Percentiles rank a stretch among this genome's conserved stretches.
These are phyloP conservation scores for Oreonectes daqikongensis DNA, from an alignment of 2,797 vertebrate genomes.

Conservation along the genomic window DNA sequence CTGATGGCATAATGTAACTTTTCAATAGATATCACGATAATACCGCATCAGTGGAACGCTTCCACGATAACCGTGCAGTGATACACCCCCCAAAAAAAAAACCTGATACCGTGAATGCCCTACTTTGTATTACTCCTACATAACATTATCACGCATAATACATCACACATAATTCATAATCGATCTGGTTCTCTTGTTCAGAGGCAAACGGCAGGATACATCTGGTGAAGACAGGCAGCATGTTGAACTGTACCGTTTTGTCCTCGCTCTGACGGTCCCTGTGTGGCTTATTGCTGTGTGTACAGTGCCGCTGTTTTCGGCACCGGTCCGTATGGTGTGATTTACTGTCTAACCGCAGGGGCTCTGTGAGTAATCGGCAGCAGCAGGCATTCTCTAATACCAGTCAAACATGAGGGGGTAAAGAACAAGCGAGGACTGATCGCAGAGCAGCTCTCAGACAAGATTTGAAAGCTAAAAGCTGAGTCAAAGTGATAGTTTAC, in stretches of 20 bases:
- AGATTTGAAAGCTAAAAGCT: slow-evolving; percentile 24
- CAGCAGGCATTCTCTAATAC: slow-evolving; percentile 51
- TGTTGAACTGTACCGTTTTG: slow-evolving; percentile 27
- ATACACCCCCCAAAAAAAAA: too few relatives aligned
- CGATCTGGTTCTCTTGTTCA: slow-evolving; percentile 2
- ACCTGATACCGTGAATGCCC: too few relatives aligned
- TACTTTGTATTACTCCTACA: background rate
- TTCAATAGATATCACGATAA: too few relatives aligned
- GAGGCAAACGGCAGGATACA: background rate
- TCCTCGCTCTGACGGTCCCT: slow-evolving; percentile 26
- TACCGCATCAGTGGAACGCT: too few relatives aligned
- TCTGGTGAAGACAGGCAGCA: background rate
- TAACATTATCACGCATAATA: background rate
- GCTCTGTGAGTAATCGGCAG: slow-evolving; percentile 50
- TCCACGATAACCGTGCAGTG: too few relatives aligned
- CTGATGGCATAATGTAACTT: too few relatives aligned
- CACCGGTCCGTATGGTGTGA: slow-evolving; percentile 29
- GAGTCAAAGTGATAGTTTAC: too few relatives aligned
- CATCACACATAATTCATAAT: slow-evolving; percentile 3
- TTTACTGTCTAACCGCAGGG: slow-evolving; percentile 49
- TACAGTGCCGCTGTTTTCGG: slow-evolving; percentile 32
- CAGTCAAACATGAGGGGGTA: slow-evolving; percentile 38
- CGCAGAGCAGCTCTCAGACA: slow-evolving; percentile 36
- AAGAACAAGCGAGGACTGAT: slow-evolving; percentile 35
- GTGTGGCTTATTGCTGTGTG: slow-evolving; percentile 32